These are phyloP conservation scores for Lepidonotus clava DNA, from an alignment of 2,888 invertebrate species.

Conservation along the genomic window DNA sequence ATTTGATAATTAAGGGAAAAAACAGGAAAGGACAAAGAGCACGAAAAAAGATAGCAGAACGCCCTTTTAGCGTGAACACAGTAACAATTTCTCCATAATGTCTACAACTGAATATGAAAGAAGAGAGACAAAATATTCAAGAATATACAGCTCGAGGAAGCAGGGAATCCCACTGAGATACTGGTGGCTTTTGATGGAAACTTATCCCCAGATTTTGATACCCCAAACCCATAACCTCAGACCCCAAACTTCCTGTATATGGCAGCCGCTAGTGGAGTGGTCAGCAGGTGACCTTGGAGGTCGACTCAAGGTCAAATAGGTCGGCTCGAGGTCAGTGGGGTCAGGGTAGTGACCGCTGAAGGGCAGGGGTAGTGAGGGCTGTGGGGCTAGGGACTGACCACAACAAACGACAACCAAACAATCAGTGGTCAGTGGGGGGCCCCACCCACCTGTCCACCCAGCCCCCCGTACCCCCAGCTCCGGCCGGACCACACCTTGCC, in stretches of 20 bases:
- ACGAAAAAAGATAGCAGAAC: no score
- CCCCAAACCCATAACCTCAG: no score
- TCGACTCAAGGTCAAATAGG: slow-evolving; percentile 42
- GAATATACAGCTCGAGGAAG: no score
- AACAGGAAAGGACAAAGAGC: no score
- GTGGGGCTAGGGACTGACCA: background rate
- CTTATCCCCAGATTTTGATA: no score
- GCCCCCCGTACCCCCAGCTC: background rate
- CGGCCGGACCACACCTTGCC: background rate
- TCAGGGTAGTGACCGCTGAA: slow-evolving; percentile 8
- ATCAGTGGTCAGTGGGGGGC: background rate
- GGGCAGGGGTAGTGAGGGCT: background rate
- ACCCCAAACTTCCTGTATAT: slow-evolving; percentile 28
- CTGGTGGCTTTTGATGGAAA: no score
- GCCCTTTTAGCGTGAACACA: no score
- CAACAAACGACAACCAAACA: slow-evolving; percentile 48
- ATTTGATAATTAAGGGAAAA: no score
- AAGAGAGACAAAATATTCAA: no score
- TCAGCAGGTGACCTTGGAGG: slow-evolving; percentile 37
- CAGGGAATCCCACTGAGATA: no score
- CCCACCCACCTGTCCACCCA: slow-evolving; percentile 43
- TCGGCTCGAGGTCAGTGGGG: slow-evolving; percentile 29
- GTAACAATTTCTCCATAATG: no score
- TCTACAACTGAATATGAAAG: no score
- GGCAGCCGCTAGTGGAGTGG: slow-evolving; percentile 39